These are phyloP conservation scores for Etheostoma nigrum DNA, from an alignment of 2,797 vertebrate genomes.

Conservation along the genomic window DNA sequence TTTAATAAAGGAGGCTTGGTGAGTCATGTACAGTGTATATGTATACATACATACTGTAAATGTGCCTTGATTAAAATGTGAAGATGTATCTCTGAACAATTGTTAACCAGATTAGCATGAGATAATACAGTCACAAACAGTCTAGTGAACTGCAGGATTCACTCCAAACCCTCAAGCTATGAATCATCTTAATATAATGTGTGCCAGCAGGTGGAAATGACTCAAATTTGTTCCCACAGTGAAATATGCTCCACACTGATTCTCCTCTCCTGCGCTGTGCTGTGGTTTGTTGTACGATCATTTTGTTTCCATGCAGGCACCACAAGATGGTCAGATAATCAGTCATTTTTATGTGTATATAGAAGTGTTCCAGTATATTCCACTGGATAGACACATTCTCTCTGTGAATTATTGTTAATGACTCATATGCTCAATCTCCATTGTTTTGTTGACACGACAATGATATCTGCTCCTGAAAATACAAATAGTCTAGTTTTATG, in stretches of 20 bases:
- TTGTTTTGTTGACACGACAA: constrained; percentile 19
- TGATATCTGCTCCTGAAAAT: constrained; percentile 17
- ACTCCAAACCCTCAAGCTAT: constrained; percentile 71
- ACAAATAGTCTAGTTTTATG: background rate
- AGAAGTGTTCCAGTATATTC: constrained; percentile 24
- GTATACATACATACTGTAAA: constrained; percentile 6
- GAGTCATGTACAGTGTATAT: background rate
- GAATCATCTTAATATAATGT: constrained; percentile 77
- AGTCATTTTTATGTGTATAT: constrained; percentile 44
- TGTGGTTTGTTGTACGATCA: constrained; percentile 63
- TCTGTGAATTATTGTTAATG: constrained; percentile 29
- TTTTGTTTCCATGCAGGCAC: constrained; percentile 68
- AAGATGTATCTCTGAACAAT: constrained; percentile 47
- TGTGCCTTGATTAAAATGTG: constrained; percentile 57
- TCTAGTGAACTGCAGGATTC: constrained; percentile 66
- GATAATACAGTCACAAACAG: constrained; percentile 52
- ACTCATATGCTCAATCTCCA: constrained; percentile 12
- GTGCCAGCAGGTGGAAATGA: constrained; percentile 81
- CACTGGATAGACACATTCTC: constrained; percentile 15
- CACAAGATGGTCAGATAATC: constrained; percentile 60
- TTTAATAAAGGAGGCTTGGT: constrained; percentile 34
- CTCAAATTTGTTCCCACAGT: constrained; percentile 78
- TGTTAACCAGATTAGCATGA: constrained; percentile 47
- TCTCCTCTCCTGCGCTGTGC: constrained; percentile 38
- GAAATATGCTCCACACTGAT: constrained; percentile 68